Conservation (phyloP, 2,888 invertebrate species). For the Machimus atricapillus region DNA sequence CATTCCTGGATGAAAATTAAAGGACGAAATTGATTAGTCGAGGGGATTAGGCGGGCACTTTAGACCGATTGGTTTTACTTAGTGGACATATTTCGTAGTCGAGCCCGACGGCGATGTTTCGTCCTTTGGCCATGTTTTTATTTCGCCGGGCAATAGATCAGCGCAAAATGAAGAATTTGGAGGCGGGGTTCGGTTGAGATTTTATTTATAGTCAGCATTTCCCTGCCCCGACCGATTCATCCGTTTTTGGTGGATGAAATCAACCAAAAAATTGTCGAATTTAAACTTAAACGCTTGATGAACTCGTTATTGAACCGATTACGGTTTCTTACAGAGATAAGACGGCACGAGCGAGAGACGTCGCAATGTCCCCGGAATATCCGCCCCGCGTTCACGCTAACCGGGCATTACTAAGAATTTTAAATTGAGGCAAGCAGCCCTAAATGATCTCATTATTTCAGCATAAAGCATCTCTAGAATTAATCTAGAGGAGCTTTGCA, state of each 20-base stretch:
- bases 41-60: not conserved
- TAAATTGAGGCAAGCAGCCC: slow-evolving; percentile 21
- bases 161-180: not conserved
- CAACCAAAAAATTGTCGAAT: not conserved
- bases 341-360: not conserved
- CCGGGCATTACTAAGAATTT: not conserved
- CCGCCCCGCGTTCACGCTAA: not conserved
- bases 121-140: not conserved
- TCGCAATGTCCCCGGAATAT: not conserved
- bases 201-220: not conserved
- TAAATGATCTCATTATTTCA: slow-evolving; percentile 19
- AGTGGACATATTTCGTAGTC: not conserved
- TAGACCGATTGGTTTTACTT: not conserved
- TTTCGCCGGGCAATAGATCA: not conserved
- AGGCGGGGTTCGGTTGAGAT: not conserved
- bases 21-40: not conserved
- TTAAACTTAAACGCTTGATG: not conserved
- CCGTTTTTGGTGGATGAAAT: not conserved
- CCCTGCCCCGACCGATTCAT: not conserved
- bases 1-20: not conserved
- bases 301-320: not conserved
- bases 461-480: slow-evolving; percentile 15
- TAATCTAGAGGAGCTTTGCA: slow-evolving; percentile 2
- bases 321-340: not conserved
- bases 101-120: not conserved